Base-by-base conservation (phyloP, 2,113 vertebrate species). In the Brienomyrus brachyistius region DNA sequence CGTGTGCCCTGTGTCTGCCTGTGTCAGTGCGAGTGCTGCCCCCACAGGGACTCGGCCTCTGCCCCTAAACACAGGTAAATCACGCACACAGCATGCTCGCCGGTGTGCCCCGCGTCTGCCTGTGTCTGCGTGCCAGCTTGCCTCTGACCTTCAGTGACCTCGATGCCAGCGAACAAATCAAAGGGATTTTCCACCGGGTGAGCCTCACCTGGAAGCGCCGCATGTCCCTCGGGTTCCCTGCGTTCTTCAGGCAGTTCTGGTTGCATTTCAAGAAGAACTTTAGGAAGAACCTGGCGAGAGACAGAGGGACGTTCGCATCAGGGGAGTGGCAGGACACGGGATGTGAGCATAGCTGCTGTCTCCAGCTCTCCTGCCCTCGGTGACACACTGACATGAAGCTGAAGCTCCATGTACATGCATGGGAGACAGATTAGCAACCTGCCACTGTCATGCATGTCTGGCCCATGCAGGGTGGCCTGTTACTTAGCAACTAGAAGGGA, bases 251-350 rank as follows among this genome's bases (percentile, higher is more conserved):
- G 94, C 97, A 98, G 95, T 98, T 98, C 94, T 98, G 97, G 95
- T 98, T 98, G 95, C 97, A 98, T 94, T 98, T 98, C 94, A 98
- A 96, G 94, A 98, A 98, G 94, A 97, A 98, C 94, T 98, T 98
- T 95, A 98, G 94, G 95, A 98, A 98, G 95, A 98, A 98, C 93
- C 97, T 98, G 90, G 23, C 87, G 88, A 94, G 80, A 85, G 77
- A 95, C 89, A 95, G 89, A 92, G 83, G 86, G 90, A 91, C 90
- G 21, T 15, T 9, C 7, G 43, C 7, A 23, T 62, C 15, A 62
- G 52, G n/a, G 31, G 77, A 47, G 2, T 4, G 50, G 50, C 50
- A 51, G 50, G 13, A 15, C 50, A 51, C 1, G 3, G 13, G 13
- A 51, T 6, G 17, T 56, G 52, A 56, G 52, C 19, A 56, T 56